Evolutionary conservation across 1,140 invertebrate species (phyloP).

Genomic region (Leptopilina clavipes): DNA sequence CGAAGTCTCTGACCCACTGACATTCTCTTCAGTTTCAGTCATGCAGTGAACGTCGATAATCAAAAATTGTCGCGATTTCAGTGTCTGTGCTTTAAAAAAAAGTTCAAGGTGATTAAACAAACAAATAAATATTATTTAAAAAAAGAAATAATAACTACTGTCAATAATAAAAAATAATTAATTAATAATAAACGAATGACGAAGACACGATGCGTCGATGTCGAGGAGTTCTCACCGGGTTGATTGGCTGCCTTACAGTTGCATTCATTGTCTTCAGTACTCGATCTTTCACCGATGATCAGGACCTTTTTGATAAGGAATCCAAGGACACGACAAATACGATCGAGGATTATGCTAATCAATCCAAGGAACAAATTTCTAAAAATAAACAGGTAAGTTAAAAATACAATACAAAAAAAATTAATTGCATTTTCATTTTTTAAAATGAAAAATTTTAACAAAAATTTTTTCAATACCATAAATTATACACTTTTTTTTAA

Average conservation of each 20-base stretch:
- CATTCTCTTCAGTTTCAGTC: constrained; percentile 70
- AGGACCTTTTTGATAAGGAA: constrained; percentile 47
- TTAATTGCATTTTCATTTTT: too few relatives aligned
- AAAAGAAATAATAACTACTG: constrained; percentile 10
- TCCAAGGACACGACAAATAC: constrained; percentile 39
- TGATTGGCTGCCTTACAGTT: constrained; percentile 51
- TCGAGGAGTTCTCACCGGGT: constrained; percentile 48
- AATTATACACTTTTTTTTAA: too few relatives aligned
- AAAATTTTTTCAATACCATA: too few relatives aligned
- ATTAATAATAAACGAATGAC: constrained; percentile 34
- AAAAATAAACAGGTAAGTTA: constrained; percentile 32
- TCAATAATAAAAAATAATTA: constrained; percentile 29
- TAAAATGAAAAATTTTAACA: too few relatives aligned
- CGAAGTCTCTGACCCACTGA: constrained; percentile 71
- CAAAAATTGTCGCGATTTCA: constrained; percentile 47
- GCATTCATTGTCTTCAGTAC: constrained; percentile 56
- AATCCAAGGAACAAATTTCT: constrained; percentile 8
- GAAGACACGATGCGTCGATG: constrained; percentile 58
- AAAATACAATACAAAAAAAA: neutral
- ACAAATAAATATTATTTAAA: constrained; percentile 26
- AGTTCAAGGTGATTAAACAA: constrained; percentile 42
- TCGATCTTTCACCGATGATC: constrained; percentile 44
- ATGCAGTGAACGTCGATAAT: constrained; percentile 55
- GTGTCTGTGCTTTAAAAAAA: constrained; percentile 45
- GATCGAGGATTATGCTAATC: neutral